Evolutionary conservation across 2,888 invertebrate genomes (phyloP).

Genomic region (Mythimna impura): DNA sequence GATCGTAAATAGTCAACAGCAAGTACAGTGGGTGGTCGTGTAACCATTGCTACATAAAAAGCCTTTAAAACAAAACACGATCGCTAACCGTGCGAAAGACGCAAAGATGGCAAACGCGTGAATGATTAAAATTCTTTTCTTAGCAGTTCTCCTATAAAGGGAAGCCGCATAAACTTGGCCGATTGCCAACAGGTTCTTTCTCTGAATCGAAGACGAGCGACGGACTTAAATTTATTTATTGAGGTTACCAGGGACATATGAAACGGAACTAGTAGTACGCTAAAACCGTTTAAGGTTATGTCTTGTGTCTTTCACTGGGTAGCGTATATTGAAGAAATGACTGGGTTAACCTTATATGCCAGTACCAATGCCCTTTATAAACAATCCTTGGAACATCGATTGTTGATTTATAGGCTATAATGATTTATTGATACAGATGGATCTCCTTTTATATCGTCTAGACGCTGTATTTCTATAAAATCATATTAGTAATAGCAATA

Average conservation of each 20-base stretch:
- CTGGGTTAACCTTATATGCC: slow-evolving; percentile 71
- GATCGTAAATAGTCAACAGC: slow-evolving; percentile 48
- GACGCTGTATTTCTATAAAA: slow-evolving; percentile 48
- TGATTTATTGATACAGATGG: slow-evolving; percentile 54
- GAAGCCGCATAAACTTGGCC: slow-evolving; percentile 78
- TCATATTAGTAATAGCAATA: slow-evolving; percentile 6
- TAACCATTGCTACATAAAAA: slow-evolving; percentile 41
- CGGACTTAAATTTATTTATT: slow-evolving; percentile 80
- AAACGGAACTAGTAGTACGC: slow-evolving; percentile 65
- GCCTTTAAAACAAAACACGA: slow-evolving; percentile 69
- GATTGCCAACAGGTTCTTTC: slow-evolving; percentile 81
- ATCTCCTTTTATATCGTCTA: slow-evolving; percentile 53
- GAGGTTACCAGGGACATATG: slow-evolving; percentile 78
- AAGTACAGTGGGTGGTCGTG: slow-evolving; percentile 56
- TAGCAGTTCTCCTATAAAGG: slow-evolving; percentile 74
- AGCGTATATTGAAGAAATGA: slow-evolving; percentile 53
- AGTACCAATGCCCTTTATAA: slow-evolving; percentile 58
- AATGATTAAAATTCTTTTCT: slow-evolving; percentile 81
- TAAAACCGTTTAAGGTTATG: slow-evolving; percentile 56
- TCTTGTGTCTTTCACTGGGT: slow-evolving; percentile 40
- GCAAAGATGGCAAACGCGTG: slow-evolving; percentile 65
- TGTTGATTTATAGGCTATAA: slow-evolving; percentile 51
- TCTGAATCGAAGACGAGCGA: slow-evolving; percentile 75
- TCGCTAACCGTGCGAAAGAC: slow-evolving; percentile 60
- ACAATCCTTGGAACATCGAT: slow-evolving; percentile 54